These are phyloP conservation scores for Melinaea marsaeus DNA, from an alignment of 2,888 invertebrate genomes.

Conservation along the genomic window DNA sequence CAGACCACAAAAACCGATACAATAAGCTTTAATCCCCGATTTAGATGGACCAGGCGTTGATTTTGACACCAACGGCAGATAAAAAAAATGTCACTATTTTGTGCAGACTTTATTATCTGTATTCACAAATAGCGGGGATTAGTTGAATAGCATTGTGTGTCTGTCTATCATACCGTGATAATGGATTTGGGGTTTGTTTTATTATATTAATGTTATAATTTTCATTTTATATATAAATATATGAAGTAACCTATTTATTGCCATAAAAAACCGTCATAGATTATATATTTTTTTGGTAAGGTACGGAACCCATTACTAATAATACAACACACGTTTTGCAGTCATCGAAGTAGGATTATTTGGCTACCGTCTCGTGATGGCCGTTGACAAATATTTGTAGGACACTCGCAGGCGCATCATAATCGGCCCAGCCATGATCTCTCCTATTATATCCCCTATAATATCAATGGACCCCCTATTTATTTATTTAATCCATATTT, in stretches of 20 bases:
- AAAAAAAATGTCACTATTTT: conserved; percentile 55
- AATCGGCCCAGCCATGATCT: conserved; percentile 45
- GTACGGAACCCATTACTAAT: background rate
- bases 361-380: conserved; percentile 57
- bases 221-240: background rate
- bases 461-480: conserved; percentile 30
- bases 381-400: conserved; percentile 67
- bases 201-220: background rate
- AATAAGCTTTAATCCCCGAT: conserved; percentile 8
- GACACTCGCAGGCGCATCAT: conserved; percentile 46
- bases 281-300: background rate
- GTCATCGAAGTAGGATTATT: conserved; percentile 57
- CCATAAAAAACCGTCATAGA: background rate
- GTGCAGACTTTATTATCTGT: conserved; percentile 25
- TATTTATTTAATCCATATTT: conserved; percentile 29
- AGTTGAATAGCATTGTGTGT: conserved; percentile 58
- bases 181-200: conserved; percentile 47
- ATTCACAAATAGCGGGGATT: conserved; percentile 66
- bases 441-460: conserved; percentile 52
- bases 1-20: background rate
- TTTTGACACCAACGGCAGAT: conserved; percentile 69
- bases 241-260: background rate
- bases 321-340: background rate
- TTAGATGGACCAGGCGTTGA: conserved; percentile 47
- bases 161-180: conserved; percentile 53